These are phyloP conservation scores for Botia kubotai DNA, from an alignment of 2,797 vertebrate genomes.

Conservation along the genomic window DNA sequence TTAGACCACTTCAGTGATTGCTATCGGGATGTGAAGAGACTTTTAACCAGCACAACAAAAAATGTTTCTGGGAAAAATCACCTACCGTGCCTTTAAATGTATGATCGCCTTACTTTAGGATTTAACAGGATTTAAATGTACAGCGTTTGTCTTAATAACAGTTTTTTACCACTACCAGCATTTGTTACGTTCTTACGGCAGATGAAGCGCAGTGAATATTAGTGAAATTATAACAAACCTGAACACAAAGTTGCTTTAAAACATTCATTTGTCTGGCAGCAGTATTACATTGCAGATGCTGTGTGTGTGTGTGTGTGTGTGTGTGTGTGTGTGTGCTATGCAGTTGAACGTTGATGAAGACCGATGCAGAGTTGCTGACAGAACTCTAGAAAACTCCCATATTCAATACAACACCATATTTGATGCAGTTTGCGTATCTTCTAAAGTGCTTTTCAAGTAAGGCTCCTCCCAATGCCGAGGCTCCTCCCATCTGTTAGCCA, in stretches of 20 bases:
- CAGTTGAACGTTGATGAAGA: constrained; percentile 20
- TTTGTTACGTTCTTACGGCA: too few species aligned
- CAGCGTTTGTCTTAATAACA: too few species aligned
- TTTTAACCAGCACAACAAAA: too few species aligned
- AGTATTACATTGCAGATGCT: constrained; percentile 25
- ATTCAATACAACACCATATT: neutral
- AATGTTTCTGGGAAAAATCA: too few species aligned
- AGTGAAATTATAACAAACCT: neutral
- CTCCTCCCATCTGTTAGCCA: constrained; percentile 10
- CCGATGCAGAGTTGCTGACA: neutral
- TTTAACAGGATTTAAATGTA: too few species aligned
- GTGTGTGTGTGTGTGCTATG: constrained; percentile 15
- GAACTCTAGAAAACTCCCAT: constrained; percentile 4
- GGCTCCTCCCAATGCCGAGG: constrained; percentile 14
- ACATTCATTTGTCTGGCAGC: constrained; percentile 44
- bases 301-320: constrained; percentile 15
- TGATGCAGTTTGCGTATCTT: constrained; percentile 3
- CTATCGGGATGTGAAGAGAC: too few species aligned
- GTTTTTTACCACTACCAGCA: too few species aligned
- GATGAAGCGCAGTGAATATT: neutral
- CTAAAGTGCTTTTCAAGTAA: constrained; percentile 51
- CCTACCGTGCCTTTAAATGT: too few species aligned
- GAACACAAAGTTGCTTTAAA: neutral
- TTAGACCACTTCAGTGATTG: too few species aligned
- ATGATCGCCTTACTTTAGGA: too few species aligned